A percentile compares a stretch with the other conserved stretches of the same genome.
Conservation (phyloP, 2,888 invertebrate genomes). For the Ophioninae sp. region DNA sequence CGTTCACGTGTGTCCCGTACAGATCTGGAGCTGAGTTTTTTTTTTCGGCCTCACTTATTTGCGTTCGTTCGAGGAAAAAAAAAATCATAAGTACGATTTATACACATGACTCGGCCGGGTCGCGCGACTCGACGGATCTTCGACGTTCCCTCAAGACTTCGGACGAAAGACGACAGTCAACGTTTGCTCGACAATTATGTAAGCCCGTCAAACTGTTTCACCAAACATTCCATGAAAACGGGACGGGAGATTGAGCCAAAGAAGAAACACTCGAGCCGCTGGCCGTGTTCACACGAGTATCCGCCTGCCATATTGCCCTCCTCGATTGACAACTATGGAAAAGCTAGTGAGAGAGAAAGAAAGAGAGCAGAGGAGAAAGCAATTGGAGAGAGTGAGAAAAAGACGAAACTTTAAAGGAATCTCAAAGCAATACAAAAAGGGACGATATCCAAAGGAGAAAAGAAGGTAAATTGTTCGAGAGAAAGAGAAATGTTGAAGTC, state of each 20-base stretch:
- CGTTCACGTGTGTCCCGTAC: constrained; percentile 8
- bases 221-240: constrained; percentile 74
- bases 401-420: not conserved
- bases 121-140: constrained; percentile 43
- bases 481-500: too few species aligned
- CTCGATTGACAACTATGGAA: not conserved
- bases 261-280: constrained; percentile 49
- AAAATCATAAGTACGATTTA: constrained; percentile 44
- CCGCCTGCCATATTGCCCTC: constrained; percentile 39
- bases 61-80: constrained; percentile 69
- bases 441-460: not conserved
- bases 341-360: not conserved
- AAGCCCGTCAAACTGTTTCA: constrained; percentile 79
- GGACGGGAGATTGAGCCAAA: constrained; percentile 32
- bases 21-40: constrained; percentile 55
- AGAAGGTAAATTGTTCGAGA: too few species aligned
- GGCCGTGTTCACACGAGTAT: constrained; percentile 75
- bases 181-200: constrained; percentile 79
- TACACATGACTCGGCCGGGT: constrained; percentile 46
- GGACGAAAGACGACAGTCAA: constrained; percentile 74
- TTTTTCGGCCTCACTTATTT: constrained; percentile 63
- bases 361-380: not conserved
- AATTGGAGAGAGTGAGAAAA: not conserved
- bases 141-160: constrained; percentile 31
- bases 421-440: not conserved